A percentile compares a stretch with the other conserved stretches of the same genome.
Evolutionary conservation across 1,140 invertebrate species (phyloP).

Genomic region (Conopomorpha cramerella): DNA sequence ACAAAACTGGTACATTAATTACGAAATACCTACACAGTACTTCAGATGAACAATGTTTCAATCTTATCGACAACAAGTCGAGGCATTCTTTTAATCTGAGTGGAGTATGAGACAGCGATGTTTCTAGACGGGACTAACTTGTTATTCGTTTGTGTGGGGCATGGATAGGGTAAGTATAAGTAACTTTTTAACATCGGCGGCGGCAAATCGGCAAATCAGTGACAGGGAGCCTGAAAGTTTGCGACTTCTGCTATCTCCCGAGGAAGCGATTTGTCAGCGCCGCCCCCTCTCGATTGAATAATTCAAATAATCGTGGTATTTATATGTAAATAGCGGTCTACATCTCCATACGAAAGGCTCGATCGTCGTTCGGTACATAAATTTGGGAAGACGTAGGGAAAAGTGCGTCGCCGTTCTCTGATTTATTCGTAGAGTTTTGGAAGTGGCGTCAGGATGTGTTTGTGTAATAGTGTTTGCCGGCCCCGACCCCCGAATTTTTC

Average conservation of each 20-base stretch:
- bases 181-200: too few species aligned
- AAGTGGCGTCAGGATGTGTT: constrained; percentile 56
- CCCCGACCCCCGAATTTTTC: constrained; percentile 32
- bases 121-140: too few species aligned
- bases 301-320: constrained; percentile 62
- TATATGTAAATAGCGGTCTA: constrained; percentile 57
- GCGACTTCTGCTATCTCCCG: constrained; percentile 48
- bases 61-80: too few species aligned
- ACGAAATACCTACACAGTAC: too few species aligned
- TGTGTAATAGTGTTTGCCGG: constrained; percentile 55
- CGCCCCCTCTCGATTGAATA: constrained; percentile 61
- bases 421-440: constrained; percentile 56
- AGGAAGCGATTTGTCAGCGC: constrained; percentile 60
- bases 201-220: too few species aligned
- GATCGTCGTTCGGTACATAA: constrained; percentile 58
- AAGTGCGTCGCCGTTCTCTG: constrained; percentile 52
- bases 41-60: too few species aligned
- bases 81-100: too few species aligned
- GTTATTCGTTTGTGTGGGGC: too few species aligned
- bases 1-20: too few species aligned
- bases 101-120: too few species aligned
- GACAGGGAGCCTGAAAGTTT: too few species aligned
- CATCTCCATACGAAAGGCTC: constrained; percentile 60
- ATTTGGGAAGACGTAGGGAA: constrained; percentile 56
- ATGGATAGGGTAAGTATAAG: too few species aligned